These are phyloP conservation scores for Acanthopleura granulata DNA, from an alignment of 2,888 invertebrate species.

Conservation along the genomic window DNA sequence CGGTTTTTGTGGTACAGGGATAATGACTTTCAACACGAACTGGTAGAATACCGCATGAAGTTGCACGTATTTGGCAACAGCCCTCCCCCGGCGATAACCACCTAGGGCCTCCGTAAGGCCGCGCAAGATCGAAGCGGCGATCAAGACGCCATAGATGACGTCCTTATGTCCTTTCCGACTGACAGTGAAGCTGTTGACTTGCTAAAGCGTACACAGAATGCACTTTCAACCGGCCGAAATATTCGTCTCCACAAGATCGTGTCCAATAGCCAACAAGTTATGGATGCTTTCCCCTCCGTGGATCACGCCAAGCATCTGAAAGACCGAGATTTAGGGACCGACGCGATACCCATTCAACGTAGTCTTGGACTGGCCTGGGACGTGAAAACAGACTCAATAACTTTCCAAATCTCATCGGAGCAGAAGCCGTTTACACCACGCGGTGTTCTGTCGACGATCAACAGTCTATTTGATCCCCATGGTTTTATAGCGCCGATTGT, in stretches of 20 bases:
- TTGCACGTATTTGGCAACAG: no score
- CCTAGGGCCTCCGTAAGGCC: slow-evolving; percentile 20
- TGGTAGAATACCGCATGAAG: no score
- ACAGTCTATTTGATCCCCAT: no score
- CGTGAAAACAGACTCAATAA: no score
- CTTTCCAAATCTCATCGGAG: no score
- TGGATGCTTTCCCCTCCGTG: no score
- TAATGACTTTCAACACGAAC: no score
- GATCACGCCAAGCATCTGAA: neutral
- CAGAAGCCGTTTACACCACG: slow-evolving; percentile 32
- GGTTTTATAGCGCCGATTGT: slow-evolving; percentile 35
- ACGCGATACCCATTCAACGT: slow-evolving; percentile 8
- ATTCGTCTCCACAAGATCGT: slow-evolving; percentile 26
- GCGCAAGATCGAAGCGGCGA: slow-evolving; percentile 10
- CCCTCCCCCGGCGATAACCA: slow-evolving; percentile 25
- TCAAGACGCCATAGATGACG: slow-evolving; percentile 24
- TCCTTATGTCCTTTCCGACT: slow-evolving; percentile 19
- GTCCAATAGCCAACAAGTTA: slow-evolving; percentile 21
- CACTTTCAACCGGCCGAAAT: slow-evolving; percentile 17
- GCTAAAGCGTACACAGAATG: slow-evolving; percentile 23
- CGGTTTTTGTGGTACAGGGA: no score
- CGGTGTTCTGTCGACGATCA: slow-evolving; percentile 33
- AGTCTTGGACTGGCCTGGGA: slow-evolving; percentile 23
- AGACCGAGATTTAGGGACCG: neutral
- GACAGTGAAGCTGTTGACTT: neutral